Evolutionary conservation across 2,888 invertebrate species (phyloP), one percentile per base, ranked within the genome.

Genomic region (Sicus ferrugineus): DNA sequence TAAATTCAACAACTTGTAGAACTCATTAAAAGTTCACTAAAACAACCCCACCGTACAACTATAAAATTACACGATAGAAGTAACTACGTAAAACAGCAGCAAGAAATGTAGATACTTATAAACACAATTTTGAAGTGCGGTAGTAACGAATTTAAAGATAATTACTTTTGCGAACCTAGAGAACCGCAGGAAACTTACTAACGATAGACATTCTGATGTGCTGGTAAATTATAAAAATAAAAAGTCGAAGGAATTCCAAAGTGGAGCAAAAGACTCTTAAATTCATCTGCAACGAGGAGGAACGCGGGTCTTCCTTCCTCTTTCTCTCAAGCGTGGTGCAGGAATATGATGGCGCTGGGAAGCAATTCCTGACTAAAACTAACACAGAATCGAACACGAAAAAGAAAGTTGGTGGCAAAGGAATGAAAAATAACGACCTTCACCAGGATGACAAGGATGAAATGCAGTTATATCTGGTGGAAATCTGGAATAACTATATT

Each of bases 71-170:
- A 48, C 46, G 38, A 9, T 14, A 19, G 14, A 31, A 64, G 23
- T 30, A 34, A 4, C 16, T 48, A 9, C 30, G 21, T 16, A 52
- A 38, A 34, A 1, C 23, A 26, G 9, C 3, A n/a, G 52, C 31
- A 50, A 14, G 34, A 34, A 21, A 11, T 14, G 23, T n/a, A n/a
- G 3, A 42, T 9, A 42, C 16, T 42, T 1, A 48, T 50, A 28
- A 64, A 52, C 64, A 64, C 31, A 64, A 64, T 19, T 50, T 65
- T 65, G 54, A 52, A 54, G 38, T 65, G 50, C 52, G 31, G 54
- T 65, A 54, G 11, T 54, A 65, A 65, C 65, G 42, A 65, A 65
- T 54, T 65, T 65, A 54, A 54, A 54, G 42, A 65, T 65, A 65
- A 65, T 65, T 65, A 65, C 54, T 65, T 65, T 54, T 65, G 38